Conservation (phyloP, 2,888 invertebrate genomes). For the Saturnia pavonia region DNA sequence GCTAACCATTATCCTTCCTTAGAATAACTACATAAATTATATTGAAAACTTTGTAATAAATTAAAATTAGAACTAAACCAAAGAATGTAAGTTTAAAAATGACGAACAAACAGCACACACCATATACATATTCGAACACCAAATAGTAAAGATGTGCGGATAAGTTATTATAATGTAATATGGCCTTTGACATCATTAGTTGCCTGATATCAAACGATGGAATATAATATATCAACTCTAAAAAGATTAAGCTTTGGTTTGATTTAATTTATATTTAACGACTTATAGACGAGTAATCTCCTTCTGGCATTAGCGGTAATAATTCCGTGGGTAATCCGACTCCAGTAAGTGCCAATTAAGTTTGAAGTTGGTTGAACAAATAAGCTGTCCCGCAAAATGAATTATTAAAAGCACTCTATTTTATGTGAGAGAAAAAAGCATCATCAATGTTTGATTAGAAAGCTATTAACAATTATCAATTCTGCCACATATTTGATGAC, state of each 20-base stretch:
- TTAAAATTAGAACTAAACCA: not conserved
- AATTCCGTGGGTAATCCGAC: not conserved
- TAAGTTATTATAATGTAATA: slow-evolving; percentile 14
- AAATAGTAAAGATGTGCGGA: not conserved
- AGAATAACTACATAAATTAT: no score
- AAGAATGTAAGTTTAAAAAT: not conserved
- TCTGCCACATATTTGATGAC: no score
- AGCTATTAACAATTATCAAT: no score
- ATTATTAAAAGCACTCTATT: not conserved
- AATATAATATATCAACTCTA: slow-evolving; percentile 1
- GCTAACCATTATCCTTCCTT: no score
- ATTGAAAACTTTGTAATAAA: not conserved
- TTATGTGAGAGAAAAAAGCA: no score
- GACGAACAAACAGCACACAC: no score
- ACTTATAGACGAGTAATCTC: not conserved
- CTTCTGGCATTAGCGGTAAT: not conserved
- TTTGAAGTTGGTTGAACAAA: not conserved
- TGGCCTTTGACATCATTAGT: slow-evolving; percentile 14
- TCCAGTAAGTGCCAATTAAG: not conserved
- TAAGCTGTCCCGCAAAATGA: not conserved
- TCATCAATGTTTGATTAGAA: no score
- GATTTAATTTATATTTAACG: slow-evolving; percentile 14
- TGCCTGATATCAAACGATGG: slow-evolving; percentile 1
- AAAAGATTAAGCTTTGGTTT: slow-evolving; percentile 6
- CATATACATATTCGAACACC: not conserved